phyloP scores from a whole-genome alignment of 2,888 invertebrate species.

The Poecilus cupreus region DNA sequence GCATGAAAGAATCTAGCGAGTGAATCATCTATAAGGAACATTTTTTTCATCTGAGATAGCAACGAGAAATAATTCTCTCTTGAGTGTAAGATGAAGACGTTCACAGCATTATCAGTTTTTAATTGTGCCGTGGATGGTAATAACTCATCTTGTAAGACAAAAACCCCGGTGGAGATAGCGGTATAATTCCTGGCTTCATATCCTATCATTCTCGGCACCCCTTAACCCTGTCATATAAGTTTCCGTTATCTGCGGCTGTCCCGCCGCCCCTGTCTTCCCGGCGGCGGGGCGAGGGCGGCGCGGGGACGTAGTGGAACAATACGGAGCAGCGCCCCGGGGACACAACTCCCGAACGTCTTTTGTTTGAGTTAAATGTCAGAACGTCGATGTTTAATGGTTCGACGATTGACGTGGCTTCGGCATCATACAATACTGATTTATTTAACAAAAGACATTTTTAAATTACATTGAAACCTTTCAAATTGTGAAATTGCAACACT shows the following conservation, averaged over 20 bases:
- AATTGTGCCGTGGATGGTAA: conserved; percentile 41
- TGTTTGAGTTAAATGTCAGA: conserved; percentile 45
- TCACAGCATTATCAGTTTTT: conserved; percentile 40
- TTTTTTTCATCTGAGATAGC: not conserved
- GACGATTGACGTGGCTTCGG: conserved; percentile 29
- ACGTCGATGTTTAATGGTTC: conserved; percentile 45
- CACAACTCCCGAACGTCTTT: conserved; percentile 19
- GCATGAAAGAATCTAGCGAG: too few relatives aligned
- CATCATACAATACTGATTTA: conserved; percentile 21
- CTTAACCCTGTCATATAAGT: conserved; percentile 72
- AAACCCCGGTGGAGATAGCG: conserved; percentile 43
- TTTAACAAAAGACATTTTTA: conserved; percentile 41
- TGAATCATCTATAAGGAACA: too few relatives aligned
- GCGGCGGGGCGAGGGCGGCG: not conserved
- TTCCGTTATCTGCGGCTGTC: conserved; percentile 69
- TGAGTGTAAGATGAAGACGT: not conserved
- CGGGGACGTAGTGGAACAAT: conserved; percentile 6
- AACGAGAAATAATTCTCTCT: not conserved
- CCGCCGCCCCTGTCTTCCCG: conserved; percentile 6
- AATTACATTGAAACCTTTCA: not conserved
- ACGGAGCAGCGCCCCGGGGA: conserved; percentile 21
- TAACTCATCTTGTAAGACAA: conserved; percentile 53
- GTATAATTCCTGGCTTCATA: conserved; percentile 50
- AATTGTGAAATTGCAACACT: not conserved
- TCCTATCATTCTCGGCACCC: conserved; percentile 56